Evolutionary conservation across 2,888 invertebrate genomes (phyloP).

Genomic region (Andrena fulva): DNA sequence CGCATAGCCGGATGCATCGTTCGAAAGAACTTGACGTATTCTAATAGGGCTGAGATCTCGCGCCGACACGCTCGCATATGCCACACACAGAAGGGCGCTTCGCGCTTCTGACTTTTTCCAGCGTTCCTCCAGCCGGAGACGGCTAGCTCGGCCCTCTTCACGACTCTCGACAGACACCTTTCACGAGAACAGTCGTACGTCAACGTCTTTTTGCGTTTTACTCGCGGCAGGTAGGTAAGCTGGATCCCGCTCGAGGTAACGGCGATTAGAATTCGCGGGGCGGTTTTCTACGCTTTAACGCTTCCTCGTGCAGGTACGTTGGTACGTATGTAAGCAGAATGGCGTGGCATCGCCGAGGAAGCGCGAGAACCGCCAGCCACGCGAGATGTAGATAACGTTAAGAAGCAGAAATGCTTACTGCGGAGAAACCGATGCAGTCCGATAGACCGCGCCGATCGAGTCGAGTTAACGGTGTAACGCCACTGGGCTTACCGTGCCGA

Average conservation of each 20-base stretch:
- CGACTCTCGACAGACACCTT: neutral
- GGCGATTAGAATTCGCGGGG: too few species aligned
- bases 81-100: conserved; percentile 13
- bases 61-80: conserved; percentile 60
- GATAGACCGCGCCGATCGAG: conserved; percentile 30
- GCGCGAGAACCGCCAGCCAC: conserved; percentile 18
- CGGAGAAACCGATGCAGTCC: conserved; percentile 28
- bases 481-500: conserved; percentile 38
- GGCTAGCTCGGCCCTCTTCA: neutral
- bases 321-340: too few species aligned
- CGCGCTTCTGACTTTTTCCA: conserved; percentile 1
- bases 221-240: neutral
- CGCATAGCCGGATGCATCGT: conserved; percentile 52
- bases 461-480: conserved; percentile 52
- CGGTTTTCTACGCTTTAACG: neutral
- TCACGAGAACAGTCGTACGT: conserved; percentile 5
- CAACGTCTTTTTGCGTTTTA: neutral
- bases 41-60: conserved; percentile 75
- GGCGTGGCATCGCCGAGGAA: neutral
- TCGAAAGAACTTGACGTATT: conserved; percentile 76
- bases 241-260: neutral
- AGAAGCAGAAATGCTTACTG: conserved; percentile 27
- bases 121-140: neutral
- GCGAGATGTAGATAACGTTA: conserved; percentile 27
- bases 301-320: too few species aligned